Conservation (phyloP, 2,113 vertebrate genomes). For the Meriones unguiculatus region DNA sequence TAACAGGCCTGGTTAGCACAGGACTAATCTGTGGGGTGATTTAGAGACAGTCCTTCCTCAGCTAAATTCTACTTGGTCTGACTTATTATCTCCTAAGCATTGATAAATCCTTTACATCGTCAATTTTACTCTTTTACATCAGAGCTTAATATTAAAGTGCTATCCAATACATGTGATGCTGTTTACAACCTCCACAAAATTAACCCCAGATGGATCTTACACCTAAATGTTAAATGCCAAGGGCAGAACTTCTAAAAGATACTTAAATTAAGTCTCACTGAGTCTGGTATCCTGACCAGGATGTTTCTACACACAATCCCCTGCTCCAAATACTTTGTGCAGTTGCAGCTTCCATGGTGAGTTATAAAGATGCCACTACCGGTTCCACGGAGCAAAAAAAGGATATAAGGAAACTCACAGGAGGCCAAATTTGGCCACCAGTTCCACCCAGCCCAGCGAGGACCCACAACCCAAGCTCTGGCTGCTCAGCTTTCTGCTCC, state of each 20-base stretch:
- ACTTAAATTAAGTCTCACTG: not conserved
- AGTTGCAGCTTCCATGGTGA: not conserved
- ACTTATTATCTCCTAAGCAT: too few species aligned
- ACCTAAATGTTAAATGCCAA: not conserved
- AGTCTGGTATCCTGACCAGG: not conserved
- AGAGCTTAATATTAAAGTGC: not conserved
- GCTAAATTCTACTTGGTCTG: not conserved
- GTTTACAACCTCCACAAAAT: not conserved
- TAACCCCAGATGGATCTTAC: not conserved
- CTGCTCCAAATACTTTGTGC: not conserved
- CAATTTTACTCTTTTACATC: not conserved
- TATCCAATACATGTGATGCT: not conserved
- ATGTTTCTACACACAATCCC: not conserved
- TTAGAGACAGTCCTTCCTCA: not conserved
- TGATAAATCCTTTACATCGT: not conserved
- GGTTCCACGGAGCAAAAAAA: not conserved
- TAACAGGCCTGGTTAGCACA: not conserved
- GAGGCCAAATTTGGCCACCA: too few species aligned
- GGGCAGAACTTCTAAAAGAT: not conserved
- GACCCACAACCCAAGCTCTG: too few species aligned
- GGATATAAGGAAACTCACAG: too few species aligned
- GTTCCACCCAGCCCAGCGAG: too few species aligned
- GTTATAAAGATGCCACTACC: not conserved
- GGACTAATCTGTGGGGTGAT: not conserved
- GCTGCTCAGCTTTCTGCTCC: not conserved